Conservation (phyloP, 37 sponge, comb jelly and placozoan species). For the Eunapius fragilis region DNA sequence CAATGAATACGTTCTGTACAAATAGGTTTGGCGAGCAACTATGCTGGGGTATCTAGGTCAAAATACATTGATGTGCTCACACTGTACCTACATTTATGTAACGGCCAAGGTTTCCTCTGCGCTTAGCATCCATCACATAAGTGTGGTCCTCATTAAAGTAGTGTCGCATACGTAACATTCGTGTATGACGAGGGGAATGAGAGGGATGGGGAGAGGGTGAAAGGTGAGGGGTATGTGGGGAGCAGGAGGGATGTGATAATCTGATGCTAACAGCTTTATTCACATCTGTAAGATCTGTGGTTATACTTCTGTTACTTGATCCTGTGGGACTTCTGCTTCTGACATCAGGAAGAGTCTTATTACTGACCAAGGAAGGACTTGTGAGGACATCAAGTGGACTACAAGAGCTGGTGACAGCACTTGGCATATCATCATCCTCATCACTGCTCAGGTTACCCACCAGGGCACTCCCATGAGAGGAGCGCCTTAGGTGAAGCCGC, state of each 20-base stretch:
- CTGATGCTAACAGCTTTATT: not conserved
- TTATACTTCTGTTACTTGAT: not conserved
- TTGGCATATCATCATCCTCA: not conserved
- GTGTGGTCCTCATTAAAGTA: constrained; percentile 43
- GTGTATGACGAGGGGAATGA: not conserved
- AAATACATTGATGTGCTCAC: too few relatives aligned
- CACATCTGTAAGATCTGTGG: not conserved
- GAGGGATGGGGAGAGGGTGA: too few relatives aligned
- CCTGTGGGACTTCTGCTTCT: not conserved
- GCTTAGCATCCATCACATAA: constrained; percentile 87
- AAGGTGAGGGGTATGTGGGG: too few relatives aligned
- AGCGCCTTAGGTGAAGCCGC: not conserved
- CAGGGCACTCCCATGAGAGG: not conserved
- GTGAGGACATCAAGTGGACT: not conserved
- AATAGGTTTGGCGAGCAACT: constrained; percentile 91
- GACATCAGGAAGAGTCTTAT: not conserved
- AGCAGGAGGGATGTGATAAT: not conserved
- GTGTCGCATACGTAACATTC: constrained; percentile 13
- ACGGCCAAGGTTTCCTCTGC: constrained; percentile 81
- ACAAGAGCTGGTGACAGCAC: not conserved
- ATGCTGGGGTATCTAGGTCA: too few relatives aligned
- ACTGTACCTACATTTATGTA: constrained; percentile 80
- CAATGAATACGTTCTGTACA: constrained; percentile 94
- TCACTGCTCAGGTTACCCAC: not conserved
- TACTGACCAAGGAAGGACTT: not conserved